Evolutionary conservation across 92 coral and sea anemone genomes (phyloP).

Genomic region (Diadumene lineata): DNA sequence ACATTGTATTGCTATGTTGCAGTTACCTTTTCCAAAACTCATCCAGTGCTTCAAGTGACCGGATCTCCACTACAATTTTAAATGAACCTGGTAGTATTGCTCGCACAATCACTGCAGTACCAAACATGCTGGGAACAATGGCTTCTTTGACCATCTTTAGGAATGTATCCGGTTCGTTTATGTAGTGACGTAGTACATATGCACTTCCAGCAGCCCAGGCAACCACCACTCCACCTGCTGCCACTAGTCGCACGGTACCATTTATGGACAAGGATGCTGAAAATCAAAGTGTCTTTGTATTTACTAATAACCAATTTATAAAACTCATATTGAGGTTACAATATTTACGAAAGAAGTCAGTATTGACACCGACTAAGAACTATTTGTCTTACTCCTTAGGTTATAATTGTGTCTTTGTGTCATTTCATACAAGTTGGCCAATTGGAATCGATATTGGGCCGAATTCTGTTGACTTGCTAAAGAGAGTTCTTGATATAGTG

Average conservation of each 20-base stretch:
- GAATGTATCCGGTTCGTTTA: neutral
- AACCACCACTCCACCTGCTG: neutral
- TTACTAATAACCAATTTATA: too few species aligned
- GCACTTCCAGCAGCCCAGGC: neutral
- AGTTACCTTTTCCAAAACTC: neutral
- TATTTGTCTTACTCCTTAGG: too few species aligned
- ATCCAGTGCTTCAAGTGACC: neutral
- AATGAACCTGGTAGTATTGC: neutral
- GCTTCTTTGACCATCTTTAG: neutral
- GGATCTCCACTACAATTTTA: neutral
- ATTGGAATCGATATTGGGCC: too few species aligned
- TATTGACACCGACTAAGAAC: too few species aligned
- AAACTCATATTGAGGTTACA: too few species aligned
- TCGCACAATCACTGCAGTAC: neutral
- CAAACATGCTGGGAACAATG: neutral
- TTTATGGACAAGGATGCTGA: neutral
- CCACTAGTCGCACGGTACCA: neutral
- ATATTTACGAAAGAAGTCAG: too few species aligned
- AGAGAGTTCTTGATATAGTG: too few species aligned
- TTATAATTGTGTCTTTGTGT: too few species aligned
- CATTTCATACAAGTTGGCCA: too few species aligned
- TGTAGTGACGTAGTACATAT: neutral
- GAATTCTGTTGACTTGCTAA: too few species aligned
- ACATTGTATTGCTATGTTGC: too few species aligned
- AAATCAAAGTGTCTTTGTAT: too few species aligned